These are phyloP conservation scores for Bufo bufo DNA, from an alignment of 2,113 vertebrate genomes.

Conservation along the genomic window DNA sequence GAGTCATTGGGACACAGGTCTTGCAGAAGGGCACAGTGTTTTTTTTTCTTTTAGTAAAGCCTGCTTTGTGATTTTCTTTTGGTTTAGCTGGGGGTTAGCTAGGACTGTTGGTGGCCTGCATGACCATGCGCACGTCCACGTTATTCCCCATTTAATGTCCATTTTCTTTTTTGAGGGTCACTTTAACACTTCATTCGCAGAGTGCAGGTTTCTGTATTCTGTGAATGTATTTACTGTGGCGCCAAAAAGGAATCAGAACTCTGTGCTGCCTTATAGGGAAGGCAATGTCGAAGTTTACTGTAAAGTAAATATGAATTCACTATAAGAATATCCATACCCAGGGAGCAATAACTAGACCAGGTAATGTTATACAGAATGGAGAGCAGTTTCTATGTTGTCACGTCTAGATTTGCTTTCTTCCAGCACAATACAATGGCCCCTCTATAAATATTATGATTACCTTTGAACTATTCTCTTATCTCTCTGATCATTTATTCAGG, in stretches of 20 bases:
- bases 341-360: not conserved
- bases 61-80: too few species aligned
- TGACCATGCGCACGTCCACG: too few species aligned
- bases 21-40: too few species aligned
- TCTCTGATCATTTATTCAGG: slow-evolving; percentile 64
- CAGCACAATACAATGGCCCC: not conserved
- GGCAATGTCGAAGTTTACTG: too few species aligned
- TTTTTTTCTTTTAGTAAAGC: too few species aligned
- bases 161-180: too few species aligned
- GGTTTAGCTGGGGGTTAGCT: too few species aligned
- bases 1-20: too few species aligned
- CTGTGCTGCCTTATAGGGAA: too few species aligned
- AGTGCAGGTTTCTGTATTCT: not conserved
- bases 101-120: too few species aligned
- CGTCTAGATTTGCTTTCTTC: not conserved
- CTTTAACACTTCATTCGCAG: not conserved
- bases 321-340: not conserved
- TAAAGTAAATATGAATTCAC: not conserved
- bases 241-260: not conserved
- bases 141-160: too few species aligned
- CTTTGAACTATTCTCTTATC: slow-evolving; percentile 64
- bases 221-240: not conserved
- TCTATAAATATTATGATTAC: slow-evolving; percentile 63
- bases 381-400: not conserved
- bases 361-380: not conserved